Base-by-base conservation (phyloP, 2,113 vertebrate genomes). In the Oreotrochilus melanogaster region DNA sequence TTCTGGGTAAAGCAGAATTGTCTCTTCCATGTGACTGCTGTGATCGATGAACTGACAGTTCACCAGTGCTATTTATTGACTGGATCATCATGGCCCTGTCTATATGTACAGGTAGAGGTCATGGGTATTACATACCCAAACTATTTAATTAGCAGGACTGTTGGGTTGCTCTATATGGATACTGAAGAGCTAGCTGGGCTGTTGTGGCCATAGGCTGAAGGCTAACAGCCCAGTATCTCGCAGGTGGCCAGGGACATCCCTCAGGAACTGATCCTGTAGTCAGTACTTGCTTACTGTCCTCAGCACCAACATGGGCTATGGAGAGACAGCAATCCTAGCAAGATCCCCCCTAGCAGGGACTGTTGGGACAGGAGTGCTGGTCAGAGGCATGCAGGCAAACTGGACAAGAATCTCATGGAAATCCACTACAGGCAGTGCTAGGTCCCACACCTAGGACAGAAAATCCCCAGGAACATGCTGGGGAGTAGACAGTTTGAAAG, bases 381-480 rank as follows among this genome's bases (percentile, higher is more conserved):
- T 33, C 45, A 35, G 24, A 80, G 39, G 47, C 60, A 73, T 67
- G 62, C 22, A 27, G 27, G 51, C 37, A 76, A 37, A 6, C 21
- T 25, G 31, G 27, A 58, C 35, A 76, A n/a, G 10, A 18, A 57
- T 64, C 27, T 76, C 14, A 23, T 30, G 1, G 69, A 57, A 58
- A 82, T n/a, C 33, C 61, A 14, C 62, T 45, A 19, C 43, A 58
- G 27, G 28, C 2, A 0, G 14, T 64, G 50, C 28, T 37, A 71
- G 35, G 31, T 76, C 11, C 33, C 2, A 1, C 27, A 43, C 56
- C 27, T n/a, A 31, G 19, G 28, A 33, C 0, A 0, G n/a, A 51
- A 87, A 70, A 75, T 11, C 22, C 75, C 39, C 47, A 33, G 15
- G 18, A 23, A 76, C 11, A 2, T 30, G n/a, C 47, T 78, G 51